Evolutionary conservation across 2,797 vertebrate genomes (phyloP).

Genomic region (Sarcoramphus papa): DNA sequence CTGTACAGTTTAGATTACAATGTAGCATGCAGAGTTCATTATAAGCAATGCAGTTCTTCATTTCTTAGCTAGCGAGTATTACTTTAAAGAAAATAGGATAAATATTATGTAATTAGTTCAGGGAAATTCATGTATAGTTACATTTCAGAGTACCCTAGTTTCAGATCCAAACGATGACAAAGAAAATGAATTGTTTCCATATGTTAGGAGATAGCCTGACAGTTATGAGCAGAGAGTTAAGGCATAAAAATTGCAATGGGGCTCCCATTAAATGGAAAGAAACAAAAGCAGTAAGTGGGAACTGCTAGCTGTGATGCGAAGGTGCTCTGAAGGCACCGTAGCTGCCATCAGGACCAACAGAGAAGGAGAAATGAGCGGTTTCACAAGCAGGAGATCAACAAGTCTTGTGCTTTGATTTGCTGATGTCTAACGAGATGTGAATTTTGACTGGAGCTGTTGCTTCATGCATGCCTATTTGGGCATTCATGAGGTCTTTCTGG

Average conservation of each 20-base stretch:
- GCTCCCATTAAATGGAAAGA: not conserved
- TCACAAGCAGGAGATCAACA: not conserved
- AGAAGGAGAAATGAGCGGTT: not conserved
- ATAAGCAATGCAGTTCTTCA: slow-evolving; percentile 71
- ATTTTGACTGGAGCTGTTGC: not conserved
- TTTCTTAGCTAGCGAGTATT: slow-evolving; percentile 66
- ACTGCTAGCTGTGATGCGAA: not conserved
- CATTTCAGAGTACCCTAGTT: slow-evolving; percentile 65
- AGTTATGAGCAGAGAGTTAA: slow-evolving; percentile 44
- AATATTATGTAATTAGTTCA: slow-evolving; percentile 77
- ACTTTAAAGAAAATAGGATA: slow-evolving; percentile 76
- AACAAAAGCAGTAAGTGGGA: not conserved
- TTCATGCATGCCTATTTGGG: not conserved
- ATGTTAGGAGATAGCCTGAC: slow-evolving; percentile 63
- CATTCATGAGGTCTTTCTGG: not conserved
- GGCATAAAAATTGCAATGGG: slow-evolving; percentile 3
- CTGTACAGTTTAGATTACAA: slow-evolving; percentile 77
- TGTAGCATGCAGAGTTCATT: slow-evolving; percentile 74
- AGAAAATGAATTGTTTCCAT: slow-evolving; percentile 75
- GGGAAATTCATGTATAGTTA: slow-evolving; percentile 73
- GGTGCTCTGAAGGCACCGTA: not conserved
- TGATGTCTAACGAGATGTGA: not conserved
- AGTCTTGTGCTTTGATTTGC: not conserved
- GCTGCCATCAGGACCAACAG: not conserved
- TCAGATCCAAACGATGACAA: slow-evolving; percentile 70